Conservation (phyloP, 2,113 vertebrate genomes). For the Cheilinus undulatus region DNA sequence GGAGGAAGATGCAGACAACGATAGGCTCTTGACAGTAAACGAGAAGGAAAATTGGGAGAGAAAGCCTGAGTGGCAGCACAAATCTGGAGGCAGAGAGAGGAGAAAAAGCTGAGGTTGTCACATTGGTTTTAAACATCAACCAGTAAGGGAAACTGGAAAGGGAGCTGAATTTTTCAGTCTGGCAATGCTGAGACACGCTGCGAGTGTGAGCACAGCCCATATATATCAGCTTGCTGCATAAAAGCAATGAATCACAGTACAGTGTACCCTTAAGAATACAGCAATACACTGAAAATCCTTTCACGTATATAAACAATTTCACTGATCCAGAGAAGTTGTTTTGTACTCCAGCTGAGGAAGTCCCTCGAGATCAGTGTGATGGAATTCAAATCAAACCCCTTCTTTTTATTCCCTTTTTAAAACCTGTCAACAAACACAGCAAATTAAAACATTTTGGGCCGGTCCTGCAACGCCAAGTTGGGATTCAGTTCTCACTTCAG, state of each 20-base stretch:
- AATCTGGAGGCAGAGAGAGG: conserved; percentile 30
- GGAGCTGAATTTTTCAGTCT: conserved; percentile 51
- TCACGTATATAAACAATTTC: conserved; percentile 56
- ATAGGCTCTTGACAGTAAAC: conserved; percentile 24
- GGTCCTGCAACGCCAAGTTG: not conserved
- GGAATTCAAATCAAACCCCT: conserved; percentile 45
- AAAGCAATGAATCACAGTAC: conserved; percentile 53
- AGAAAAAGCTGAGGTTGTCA: conserved; percentile 66
- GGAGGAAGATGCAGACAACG: not conserved
- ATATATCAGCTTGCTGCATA: conserved; percentile 36
- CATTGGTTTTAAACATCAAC: conserved; percentile 59
- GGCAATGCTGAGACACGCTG: not conserved
- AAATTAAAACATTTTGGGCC: conserved; percentile 16
- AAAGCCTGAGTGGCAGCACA: conserved; percentile 31
- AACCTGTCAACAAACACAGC: conserved; percentile 11
- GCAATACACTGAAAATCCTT: conserved; percentile 34
- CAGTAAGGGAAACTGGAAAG: conserved; percentile 53
- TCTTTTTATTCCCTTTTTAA: conserved; percentile 22
- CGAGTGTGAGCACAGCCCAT: conserved; percentile 32
- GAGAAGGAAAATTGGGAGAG: conserved; percentile 2
- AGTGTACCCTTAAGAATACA: conserved; percentile 45
- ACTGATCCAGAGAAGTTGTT: conserved; percentile 35
- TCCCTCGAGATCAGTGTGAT: not conserved
- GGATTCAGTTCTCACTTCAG: conserved; percentile 36
- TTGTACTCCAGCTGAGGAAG: conserved; percentile 51